Conservation (phyloP, 2,888 invertebrate species). For the Meta bourneti region DNA sequence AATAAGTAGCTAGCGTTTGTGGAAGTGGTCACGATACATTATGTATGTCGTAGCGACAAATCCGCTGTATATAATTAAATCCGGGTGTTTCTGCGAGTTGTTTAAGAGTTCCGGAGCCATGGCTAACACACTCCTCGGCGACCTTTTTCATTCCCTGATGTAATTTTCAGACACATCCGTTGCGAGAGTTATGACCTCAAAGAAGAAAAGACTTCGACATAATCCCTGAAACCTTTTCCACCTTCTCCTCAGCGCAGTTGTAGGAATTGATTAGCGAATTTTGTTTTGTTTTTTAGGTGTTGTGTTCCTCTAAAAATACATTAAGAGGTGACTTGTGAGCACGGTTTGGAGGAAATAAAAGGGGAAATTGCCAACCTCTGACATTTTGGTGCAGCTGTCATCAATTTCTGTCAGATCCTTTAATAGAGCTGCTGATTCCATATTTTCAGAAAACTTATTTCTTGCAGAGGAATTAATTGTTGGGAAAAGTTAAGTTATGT, state of each 20-base stretch:
- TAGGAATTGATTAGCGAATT: slow-evolving; percentile 1
- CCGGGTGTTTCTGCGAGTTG: slow-evolving; percentile 31
- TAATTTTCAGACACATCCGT: neutral
- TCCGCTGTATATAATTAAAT: slow-evolving; percentile 62
- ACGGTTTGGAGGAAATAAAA: neutral
- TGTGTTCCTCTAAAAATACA: neutral
- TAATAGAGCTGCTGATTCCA: neutral
- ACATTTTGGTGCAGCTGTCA: neutral
- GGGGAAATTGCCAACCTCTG: neutral
- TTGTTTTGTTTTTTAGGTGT: neutral
- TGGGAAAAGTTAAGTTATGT: no score
- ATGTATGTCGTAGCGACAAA: slow-evolving; percentile 56
- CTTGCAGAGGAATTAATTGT: no score
- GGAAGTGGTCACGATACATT: slow-evolving; percentile 63
- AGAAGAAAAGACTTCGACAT: neutral
- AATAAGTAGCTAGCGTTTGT: slow-evolving; percentile 28
- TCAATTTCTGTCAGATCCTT: neutral
- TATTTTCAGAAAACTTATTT: no score
- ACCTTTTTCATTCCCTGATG: neutral
- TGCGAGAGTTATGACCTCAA: neutral
- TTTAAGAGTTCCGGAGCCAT: slow-evolving; percentile 42
- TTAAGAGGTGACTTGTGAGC: neutral
- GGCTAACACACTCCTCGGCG: neutral
- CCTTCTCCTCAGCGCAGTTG: neutral
- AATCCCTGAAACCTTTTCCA: neutral